Percentiles rank a stretch among this genome's conserved stretches.
Conservation (phyloP, 2,888 invertebrate species). For the Luperina nickerlii region DNA sequence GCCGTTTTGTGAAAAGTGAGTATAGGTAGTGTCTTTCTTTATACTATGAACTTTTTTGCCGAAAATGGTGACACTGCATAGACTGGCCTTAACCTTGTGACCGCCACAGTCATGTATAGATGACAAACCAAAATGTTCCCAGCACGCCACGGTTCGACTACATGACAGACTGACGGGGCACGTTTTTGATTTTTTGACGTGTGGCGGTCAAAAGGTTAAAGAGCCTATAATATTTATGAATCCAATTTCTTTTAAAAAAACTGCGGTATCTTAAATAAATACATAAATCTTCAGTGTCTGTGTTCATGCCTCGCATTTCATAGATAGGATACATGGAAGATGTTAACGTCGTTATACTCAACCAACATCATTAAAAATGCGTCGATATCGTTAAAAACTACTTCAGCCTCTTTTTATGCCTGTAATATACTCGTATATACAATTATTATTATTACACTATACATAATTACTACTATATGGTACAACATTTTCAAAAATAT, state of each 20-base stretch:
- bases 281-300: not conserved
- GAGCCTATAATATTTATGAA: not conserved
- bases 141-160: no score
- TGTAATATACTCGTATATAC: not conserved
- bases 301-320: not conserved
- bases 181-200: no score
- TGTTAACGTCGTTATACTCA: not conserved
- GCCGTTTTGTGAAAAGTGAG: constrained; percentile 94
- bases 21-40: not conserved
- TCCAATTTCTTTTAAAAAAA: not conserved
- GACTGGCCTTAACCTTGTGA: not conserved
- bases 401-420: not conserved
- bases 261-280: not conserved
- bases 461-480: no score
- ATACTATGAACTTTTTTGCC: not conserved
- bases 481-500: no score
- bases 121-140: no score
- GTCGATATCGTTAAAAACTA: not conserved
- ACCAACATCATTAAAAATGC: not conserved
- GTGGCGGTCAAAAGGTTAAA: not conserved
- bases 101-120: no score
- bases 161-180: no score
- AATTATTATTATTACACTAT: no score
- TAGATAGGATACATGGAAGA: not conserved
- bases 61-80: not conserved